Evolutionary conservation across 2,888 invertebrate genomes (phyloP).

Genomic region (Drosophila emarginata): DNA sequence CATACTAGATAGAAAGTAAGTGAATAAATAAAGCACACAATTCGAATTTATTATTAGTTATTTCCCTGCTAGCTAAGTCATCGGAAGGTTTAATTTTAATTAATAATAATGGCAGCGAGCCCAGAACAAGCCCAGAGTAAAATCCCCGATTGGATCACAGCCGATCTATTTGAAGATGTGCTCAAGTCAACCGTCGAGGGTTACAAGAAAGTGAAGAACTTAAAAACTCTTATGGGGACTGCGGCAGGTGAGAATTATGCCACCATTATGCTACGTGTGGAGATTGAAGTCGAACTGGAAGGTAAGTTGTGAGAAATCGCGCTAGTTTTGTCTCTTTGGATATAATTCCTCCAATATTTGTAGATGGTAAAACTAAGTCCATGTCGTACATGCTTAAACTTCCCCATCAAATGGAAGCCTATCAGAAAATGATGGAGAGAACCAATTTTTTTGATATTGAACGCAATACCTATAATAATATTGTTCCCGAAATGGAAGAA

Average conservation of each 20-base stretch:
- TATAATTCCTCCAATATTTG: not conserved
- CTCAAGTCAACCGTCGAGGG: conserved; percentile 45
- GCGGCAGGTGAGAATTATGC: conserved; percentile 78
- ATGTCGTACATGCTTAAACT: conserved; percentile 64
- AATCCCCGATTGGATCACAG: conserved; percentile 55
- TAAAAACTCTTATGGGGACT: conserved; percentile 50
- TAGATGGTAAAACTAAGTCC: conserved; percentile 45
- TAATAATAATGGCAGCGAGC: conserved; percentile 30
- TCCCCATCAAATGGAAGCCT: conserved; percentile 43
- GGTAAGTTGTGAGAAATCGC: conserved; percentile 46
- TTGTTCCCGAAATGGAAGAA: conserved; percentile 73
- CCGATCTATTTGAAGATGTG: conserved; percentile 47
- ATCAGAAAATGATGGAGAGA: conserved; percentile 35
- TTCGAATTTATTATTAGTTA: not conserved
- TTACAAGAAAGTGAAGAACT: conserved; percentile 45
- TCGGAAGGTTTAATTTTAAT: not conserved
- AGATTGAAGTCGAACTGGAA: conserved; percentile 64
- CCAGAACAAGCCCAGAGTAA: conserved; percentile 4
- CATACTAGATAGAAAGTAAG: not conserved
- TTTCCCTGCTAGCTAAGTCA: not conserved
- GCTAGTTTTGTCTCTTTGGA: too few species aligned
- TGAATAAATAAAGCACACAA: not conserved
- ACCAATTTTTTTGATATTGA: conserved; percentile 68
- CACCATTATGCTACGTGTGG: conserved; percentile 72
- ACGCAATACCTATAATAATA: conserved; percentile 63